Percentiles rank a stretch among this genome's conserved stretches.
These are phyloP conservation scores for Andrena bucephala DNA, from an alignment of 2,888 invertebrate species.

Conservation along the genomic window DNA sequence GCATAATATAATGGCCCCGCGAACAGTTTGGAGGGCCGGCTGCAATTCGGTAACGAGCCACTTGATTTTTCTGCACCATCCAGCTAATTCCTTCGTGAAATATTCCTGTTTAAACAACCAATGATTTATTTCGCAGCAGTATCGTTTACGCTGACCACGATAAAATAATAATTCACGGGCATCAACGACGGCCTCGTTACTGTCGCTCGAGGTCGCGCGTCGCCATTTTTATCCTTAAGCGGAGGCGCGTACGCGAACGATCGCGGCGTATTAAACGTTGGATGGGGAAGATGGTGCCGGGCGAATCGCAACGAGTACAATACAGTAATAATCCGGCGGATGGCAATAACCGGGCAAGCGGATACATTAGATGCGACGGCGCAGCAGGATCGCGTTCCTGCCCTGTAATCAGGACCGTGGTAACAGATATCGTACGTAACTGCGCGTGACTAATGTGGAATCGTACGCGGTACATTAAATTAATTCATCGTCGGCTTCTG, in stretches of 20 bases:
- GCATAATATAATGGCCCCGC: slow-evolving; percentile 19
- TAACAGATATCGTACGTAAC: slow-evolving; percentile 72
- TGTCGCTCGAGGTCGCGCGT: too few species aligned
- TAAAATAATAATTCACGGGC: background rate
- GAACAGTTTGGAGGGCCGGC: slow-evolving; percentile 28
- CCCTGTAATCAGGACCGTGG: slow-evolving; percentile 65
- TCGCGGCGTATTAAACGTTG: slow-evolving; percentile 46
- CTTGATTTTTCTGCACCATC: slow-evolving; percentile 6
- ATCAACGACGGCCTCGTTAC: background rate
- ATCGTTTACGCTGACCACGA: too few species aligned
- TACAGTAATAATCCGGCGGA: slow-evolving; percentile 67
- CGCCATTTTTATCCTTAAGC: background rate
- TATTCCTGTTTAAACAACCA: background rate
- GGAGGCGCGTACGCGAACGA: background rate
- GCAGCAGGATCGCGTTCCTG: slow-evolving; percentile 49
- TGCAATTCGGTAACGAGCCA: slow-evolving; percentile 39
- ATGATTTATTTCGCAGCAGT: too few species aligned
- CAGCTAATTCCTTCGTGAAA: background rate
- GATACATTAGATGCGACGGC: slow-evolving; percentile 63
- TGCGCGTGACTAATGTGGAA: slow-evolving; percentile 72
- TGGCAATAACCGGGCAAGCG: slow-evolving; percentile 63
- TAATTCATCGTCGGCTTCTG: slow-evolving; percentile 73
- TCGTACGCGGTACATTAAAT: slow-evolving; percentile 67
- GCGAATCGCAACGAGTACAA: slow-evolving; percentile 63
- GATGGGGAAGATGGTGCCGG: slow-evolving; percentile 35